Base-by-base conservation (phyloP, 2,888 invertebrate species). In the Bruchidius siliquastri region DNA sequence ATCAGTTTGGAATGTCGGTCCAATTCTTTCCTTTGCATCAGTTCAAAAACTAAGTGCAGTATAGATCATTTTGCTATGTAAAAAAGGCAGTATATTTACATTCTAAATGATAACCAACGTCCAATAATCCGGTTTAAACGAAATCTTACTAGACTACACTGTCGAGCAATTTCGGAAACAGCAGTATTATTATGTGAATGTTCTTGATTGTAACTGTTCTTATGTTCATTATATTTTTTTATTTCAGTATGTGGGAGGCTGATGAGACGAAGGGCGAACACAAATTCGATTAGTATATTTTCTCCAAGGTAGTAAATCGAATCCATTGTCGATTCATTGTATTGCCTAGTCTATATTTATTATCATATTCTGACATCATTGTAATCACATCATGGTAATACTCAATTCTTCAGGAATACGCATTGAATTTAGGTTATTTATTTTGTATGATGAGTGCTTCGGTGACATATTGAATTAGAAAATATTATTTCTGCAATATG, bases 281-380 rank as follows among this genome's bases (percentile, higher is more conserved):
- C 92, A 76, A 92, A 92, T 83, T 91, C 93, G 74, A 92, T 93
- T 85, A 93, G 90, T 86, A 92, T 93, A 87, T 93, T 93, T 87
- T 92, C 93, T 70, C 90, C 91, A 80, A 93, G 93, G 90, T 93
- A 93, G 84, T 84, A 49, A 13, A 13, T 73, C 73, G 73, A 71
- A 22, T 72, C 72, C n/a, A 74, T 20, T 74, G 72, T 68, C 69
- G 71, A 72, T 73, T 74, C 71, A 77, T 76, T 74, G 74, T 77
- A 72, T 73, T 73, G 76, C 76, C 78, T 80, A 79, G 79, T 79
- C 80, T 74, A 73, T 78, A 77, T 77, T 77, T 73, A 74, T 74
- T 76, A 72, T 75, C 71, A 72, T 72, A 69, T 70, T 73, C 67
- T 76, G 74, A 75, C 68, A 70, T 73, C 73, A 75, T 74, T 72